phyloP scores from a whole-genome alignment of 2,113 vertebrate genomes.

The Cairina moschata region DNA sequence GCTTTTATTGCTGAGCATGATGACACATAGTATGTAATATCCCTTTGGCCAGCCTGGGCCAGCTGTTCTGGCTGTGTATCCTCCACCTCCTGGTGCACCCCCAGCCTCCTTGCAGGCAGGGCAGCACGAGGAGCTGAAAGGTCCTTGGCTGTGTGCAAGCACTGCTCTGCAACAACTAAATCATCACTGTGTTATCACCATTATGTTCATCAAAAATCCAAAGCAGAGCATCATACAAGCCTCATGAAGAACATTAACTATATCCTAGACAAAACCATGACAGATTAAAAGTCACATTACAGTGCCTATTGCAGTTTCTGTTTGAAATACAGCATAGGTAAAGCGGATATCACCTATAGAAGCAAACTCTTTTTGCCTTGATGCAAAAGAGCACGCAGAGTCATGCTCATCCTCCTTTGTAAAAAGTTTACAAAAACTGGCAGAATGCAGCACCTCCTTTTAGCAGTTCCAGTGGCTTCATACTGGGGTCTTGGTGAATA shows the following conservation, averaged over 20 bases:
- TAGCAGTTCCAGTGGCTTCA: background rate
- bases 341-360: background rate
- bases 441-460: background rate
- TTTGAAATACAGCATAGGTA: background rate
- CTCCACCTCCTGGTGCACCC: background rate
- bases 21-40: no score
- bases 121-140: background rate
- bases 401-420: background rate
- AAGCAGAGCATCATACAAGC: background rate
- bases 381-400: background rate
- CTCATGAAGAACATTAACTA: background rate
- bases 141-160: background rate
- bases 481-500: fast-evolving
- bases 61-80: background rate
- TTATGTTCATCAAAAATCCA: background rate
- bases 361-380: background rate
- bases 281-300: background rate
- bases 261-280: background rate
- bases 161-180: background rate
- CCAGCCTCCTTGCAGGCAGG: background rate
- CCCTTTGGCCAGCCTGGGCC: background rate
- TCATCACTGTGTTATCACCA: background rate
- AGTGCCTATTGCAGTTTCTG: background rate
- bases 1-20: background rate
- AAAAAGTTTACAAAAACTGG: background rate